Evolutionary conservation across 2,888 invertebrate species (phyloP), one percentile per base, ranked within the genome.

Genomic region (Hypselothyrea guttata): DNA sequence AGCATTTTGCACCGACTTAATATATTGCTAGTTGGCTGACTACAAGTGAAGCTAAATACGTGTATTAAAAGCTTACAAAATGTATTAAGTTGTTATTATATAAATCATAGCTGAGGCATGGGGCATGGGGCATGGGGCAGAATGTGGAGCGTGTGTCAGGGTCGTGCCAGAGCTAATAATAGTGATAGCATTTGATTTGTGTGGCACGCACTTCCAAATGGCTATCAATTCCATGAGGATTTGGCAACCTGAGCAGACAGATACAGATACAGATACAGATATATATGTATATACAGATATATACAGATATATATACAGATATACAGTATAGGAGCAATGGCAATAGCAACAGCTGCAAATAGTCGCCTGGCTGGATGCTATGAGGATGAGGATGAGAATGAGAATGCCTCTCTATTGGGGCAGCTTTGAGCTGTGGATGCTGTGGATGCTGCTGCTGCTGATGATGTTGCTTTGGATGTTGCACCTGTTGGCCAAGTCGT

Each of bases 401-500:
- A 42, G 31, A 18, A 12, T 12, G 12, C 35, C 33, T 15, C 35
- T 63, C 47, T 58, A 64, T 57, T 41, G 51, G 30, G 16, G 35
- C 37, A 42, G 35, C 18, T 28, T 37, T 28, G 11, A 47, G 51
- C n/a, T n/a, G n/a, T n/a, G n/a, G n/a, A 22, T 22, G 22, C 22
- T 22, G 22, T 22, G 47, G 35, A 22, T 4, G 33, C 13, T 13
- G 27, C 37, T 30, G 33, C 15, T 28, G 47, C 41, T 35, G 44
- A 22, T 27, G 41, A n/a, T n/a, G n/a, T n/a, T n/a, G n/a, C n/a
- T n/a, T n/a, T 40, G 18, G 59, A 27, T 52, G 75, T 72, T 70
- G 70, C 70, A 70, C 74, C 70, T 70, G 70, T 63, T 70, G 62
- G 56, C 53, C 69, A 73, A 53, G 69, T 70, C 40, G 74, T 70